phyloP scores from a whole-genome alignment of 2,888 invertebrate species.

The Prenolepis imparis region DNA sequence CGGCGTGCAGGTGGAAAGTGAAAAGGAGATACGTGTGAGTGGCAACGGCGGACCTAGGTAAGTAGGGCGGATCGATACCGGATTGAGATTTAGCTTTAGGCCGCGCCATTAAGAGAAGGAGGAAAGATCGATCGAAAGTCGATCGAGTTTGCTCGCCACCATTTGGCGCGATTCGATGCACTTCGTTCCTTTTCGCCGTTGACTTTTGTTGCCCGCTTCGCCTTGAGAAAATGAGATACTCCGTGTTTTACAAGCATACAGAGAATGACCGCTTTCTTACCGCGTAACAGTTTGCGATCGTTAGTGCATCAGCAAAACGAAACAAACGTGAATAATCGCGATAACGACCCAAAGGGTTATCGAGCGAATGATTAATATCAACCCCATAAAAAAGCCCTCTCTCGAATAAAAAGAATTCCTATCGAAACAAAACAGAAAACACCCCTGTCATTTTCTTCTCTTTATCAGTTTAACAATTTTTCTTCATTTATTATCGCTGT shows the following conservation, averaged over 20 bases:
- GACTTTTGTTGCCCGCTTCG: not conserved
- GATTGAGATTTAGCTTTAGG: not conserved
- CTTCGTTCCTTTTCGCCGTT: slow-evolving; percentile 7
- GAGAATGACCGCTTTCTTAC: slow-evolving; percentile 6
- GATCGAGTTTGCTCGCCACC: slow-evolving; percentile 56
- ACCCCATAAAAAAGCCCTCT: not conserved
- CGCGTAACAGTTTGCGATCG: not conserved
- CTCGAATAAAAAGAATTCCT: not conserved
- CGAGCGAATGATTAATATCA: not conserved
- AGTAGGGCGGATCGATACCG: slow-evolving; percentile 76
- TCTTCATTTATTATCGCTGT: slow-evolving; percentile 2
- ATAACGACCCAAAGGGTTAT: not conserved
- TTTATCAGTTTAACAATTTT: not conserved
- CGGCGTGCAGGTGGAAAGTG: slow-evolving; percentile 80
- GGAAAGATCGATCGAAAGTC: slow-evolving; percentile 72
- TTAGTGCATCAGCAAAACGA: slow-evolving; percentile 4
- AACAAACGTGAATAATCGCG: slow-evolving; percentile 17
- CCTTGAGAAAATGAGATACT: not conserved
- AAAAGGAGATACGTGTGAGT: slow-evolving; percentile 81
- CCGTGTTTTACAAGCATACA: not conserved
- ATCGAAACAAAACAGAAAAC: not conserved
- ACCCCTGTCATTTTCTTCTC: not conserved
- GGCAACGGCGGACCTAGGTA: slow-evolving; percentile 81
- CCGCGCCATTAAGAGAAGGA: slow-evolving; percentile 37
- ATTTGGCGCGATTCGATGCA: slow-evolving; percentile 18